phyloP scores from a whole-genome alignment of 1,140 invertebrate species.

The Phenacoccus solenopsis region DNA sequence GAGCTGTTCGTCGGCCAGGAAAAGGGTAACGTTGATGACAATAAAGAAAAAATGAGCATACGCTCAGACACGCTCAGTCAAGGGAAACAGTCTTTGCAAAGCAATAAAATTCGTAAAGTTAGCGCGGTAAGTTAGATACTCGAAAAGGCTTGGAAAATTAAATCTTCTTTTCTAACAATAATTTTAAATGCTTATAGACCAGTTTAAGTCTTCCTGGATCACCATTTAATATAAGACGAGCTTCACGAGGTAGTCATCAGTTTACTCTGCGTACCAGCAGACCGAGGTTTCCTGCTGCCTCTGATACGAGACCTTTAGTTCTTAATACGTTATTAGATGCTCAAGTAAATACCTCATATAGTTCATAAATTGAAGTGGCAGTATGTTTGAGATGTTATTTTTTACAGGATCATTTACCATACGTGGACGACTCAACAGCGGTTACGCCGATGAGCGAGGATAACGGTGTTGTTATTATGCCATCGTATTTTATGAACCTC shows the following conservation, averaged over 20 bases:
- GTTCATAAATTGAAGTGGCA: too few relatives aligned
- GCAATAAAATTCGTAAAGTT: slow-evolving; percentile 70
- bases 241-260: slow-evolving; percentile 81
- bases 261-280: slow-evolving; percentile 72
- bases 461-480: slow-evolving; percentile 85
- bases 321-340: slow-evolving; percentile 89
- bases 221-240: slow-evolving; percentile 80
- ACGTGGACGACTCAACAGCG: slow-evolving; percentile 92
- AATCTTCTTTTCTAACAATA: not conserved
- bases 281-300: slow-evolving; percentile 51
- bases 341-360: slow-evolving; percentile 31
- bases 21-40: slow-evolving; percentile 66
- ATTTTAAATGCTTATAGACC: slow-evolving; percentile 48
- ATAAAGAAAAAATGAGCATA: slow-evolving; percentile 80
- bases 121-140: slow-evolving; percentile 41
- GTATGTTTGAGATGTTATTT: not conserved
- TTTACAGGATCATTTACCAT: slow-evolving; percentile 82
- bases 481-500: slow-evolving; percentile 70
- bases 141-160: not conserved
- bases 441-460: slow-evolving; percentile 97
- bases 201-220: slow-evolving; percentile 92
- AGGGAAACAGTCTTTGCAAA: slow-evolving; percentile 41
- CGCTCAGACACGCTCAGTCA: slow-evolving; percentile 77
- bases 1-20: slow-evolving; percentile 78
- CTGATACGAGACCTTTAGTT: slow-evolving; percentile 84